These are phyloP conservation scores for Podargus strigoides DNA, from an alignment of 2,797 vertebrate genomes.

Conservation along the genomic window DNA sequence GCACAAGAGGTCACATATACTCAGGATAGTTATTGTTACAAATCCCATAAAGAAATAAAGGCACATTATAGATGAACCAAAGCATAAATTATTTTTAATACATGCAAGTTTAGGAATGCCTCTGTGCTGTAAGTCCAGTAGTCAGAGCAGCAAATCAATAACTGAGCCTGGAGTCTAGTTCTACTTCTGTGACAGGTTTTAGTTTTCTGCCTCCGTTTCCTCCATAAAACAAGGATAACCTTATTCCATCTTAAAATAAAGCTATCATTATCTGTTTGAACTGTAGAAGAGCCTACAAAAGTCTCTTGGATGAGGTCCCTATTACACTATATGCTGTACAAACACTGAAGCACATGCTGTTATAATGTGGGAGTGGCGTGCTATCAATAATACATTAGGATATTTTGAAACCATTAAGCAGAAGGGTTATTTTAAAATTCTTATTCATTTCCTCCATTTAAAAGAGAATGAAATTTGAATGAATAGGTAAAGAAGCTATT, in stretches of 20 bases:
- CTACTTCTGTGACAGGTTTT: not conserved
- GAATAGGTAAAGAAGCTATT: not conserved
- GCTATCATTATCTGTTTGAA: slow-evolving; percentile 8
- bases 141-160: not conserved
- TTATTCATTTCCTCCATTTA: not conserved
- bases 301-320: not conserved
- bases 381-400: slow-evolving; percentile 15
- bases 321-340: not conserved
- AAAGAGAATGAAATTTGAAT: not conserved
- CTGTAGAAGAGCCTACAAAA: slow-evolving; percentile 2
- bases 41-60: not conserved
- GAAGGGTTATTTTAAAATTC: slow-evolving; percentile 29
- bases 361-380: slow-evolving; percentile 5
- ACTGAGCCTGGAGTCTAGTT: not conserved
- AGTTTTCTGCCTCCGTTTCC: not conserved
- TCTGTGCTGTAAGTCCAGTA: not conserved
- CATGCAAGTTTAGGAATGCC: not conserved
- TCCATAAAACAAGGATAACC: not conserved
- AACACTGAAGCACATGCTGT: slow-evolving; percentile 16
- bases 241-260: not conserved
- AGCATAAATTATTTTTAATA: not conserved
- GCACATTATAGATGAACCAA: not conserved
- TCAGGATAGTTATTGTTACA: not conserved
- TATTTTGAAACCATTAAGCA: slow-evolving; percentile 13
- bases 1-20: not conserved